Percentiles rank a stretch among this genome's conserved stretches.
These are phyloP conservation scores for Pteronura brasiliensis DNA, from an alignment of 2,113 vertebrate species.

Conservation along the genomic window DNA sequence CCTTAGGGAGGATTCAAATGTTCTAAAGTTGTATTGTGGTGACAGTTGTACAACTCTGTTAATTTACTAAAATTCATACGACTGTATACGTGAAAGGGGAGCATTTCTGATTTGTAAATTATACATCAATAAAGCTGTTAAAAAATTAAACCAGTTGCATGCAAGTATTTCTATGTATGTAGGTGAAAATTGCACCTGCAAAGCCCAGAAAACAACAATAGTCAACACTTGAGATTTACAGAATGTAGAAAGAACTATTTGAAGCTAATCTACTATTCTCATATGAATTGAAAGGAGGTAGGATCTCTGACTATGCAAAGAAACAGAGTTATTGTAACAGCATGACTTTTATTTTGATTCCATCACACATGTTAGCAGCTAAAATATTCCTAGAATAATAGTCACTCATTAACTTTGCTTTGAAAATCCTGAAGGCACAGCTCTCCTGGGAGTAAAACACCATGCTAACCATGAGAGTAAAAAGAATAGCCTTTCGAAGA, in stretches of 20 bases:
- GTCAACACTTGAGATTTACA: not conserved
- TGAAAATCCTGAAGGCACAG: conserved; percentile 18
- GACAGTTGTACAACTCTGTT: not conserved
- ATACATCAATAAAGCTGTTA: not conserved
- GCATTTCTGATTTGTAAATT: not conserved
- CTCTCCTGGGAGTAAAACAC: conserved; percentile 25
- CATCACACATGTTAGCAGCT: not conserved
- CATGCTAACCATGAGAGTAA: not conserved
- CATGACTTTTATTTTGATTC: conserved; percentile 5
- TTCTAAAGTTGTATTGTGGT: not conserved
- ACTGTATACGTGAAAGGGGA: not conserved
- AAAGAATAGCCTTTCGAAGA: conserved; percentile 42
- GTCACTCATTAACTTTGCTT: conserved; percentile 39
- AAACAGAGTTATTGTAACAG: not conserved
- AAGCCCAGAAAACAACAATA: not conserved
- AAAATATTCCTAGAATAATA: conserved; percentile 30
- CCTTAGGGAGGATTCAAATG: not conserved
- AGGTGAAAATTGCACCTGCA: not conserved
- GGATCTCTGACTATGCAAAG: not conserved
- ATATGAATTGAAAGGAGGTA: not conserved
- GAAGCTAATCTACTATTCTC: not conserved
- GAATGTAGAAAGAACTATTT: not conserved
- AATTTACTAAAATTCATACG: not conserved
- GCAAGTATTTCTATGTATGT: not conserved
- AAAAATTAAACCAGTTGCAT: not conserved